A percentile compares a stretch with the other conserved stretches of the same genome.
phyloP scores from a whole-genome alignment of 1,140 invertebrate species.

The Ceratina japonica region DNA sequence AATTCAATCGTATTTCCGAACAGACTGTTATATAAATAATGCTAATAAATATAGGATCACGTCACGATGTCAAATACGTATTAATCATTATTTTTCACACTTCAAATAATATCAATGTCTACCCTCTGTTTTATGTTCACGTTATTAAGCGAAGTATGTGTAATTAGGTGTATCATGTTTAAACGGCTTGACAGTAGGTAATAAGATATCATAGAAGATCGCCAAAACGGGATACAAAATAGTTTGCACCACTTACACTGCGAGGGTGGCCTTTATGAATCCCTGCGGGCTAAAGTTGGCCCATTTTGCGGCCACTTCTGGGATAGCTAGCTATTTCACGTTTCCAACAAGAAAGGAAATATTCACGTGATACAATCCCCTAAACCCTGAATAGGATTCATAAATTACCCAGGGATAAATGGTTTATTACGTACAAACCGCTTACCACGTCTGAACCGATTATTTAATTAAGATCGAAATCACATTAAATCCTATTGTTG shows the following conservation, averaged over 20 bases:
- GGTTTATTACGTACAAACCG: too few species aligned
- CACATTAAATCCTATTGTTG: too few species aligned
- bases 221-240: constrained; percentile 11
- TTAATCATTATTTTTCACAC: too few species aligned
- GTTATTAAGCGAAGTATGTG: too few species aligned
- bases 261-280: background rate
- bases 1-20: too few species aligned
- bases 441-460: too few species aligned
- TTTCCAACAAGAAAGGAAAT: background rate
- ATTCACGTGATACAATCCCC: background rate
- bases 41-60: too few species aligned
- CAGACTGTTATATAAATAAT: too few species aligned
- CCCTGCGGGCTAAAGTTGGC: background rate
- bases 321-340: background rate
- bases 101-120: too few species aligned
- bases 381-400: background rate
- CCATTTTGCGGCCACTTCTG: background rate
- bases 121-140: too few species aligned
- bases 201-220: background rate
- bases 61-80: too few species aligned
- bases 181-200: background rate
- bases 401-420: background rate
- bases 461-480: too few species aligned
- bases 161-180: background rate
- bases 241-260: background rate